Base-by-base conservation (phyloP, 2,797 vertebrate genomes). In the Hoplostethus atlanticus region DNA sequence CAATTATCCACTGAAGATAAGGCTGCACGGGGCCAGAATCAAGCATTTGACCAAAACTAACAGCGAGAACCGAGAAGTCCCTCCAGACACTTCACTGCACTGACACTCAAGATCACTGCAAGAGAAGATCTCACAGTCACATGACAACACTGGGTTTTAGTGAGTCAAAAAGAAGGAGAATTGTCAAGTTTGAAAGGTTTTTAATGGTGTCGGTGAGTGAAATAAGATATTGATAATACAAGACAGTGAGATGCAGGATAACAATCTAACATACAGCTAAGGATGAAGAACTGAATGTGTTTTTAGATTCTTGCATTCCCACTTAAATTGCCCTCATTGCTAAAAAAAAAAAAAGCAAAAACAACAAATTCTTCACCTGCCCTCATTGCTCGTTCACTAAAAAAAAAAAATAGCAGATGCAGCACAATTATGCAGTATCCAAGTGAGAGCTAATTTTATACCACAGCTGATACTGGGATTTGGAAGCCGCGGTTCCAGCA, bases 1-100 rank as follows among this genome's bases (percentile, higher is more conserved):
- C 73, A 82, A 68, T 77, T 72, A 67, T 4, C 57, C 62, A 8
- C 64, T 54, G 44, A 65, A 58, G 64, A 48, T 10, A 6, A 64
- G 2, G 28, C 74, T 51, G 36, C 0, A 2, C 7, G 6, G 54
- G 63, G 55, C 55, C 47, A 2, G 9, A 76, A 7, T 50, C 6
- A 8, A 61, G 60, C 64, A 66, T 71, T 62, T 58, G 44, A 84
- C 68, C 71, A 58, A 68, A 71, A 48, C 52, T 21, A 71, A 57
- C 34, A n/a, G 6, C 58, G 60, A 66, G 50, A 17, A 42, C 9
- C 38, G 34, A 2, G 12, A 2, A 36, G 34, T 36, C 34, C 34
- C 21, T 21, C 21, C 21, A 21, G 21, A 36, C 21, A 21, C 21
- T 25, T 76, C 75, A 51, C 78, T 42, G 63, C 64, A 25, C 63